Conservation (phyloP, 2,113 vertebrate genomes). For the Electrona antarctica region DNA sequence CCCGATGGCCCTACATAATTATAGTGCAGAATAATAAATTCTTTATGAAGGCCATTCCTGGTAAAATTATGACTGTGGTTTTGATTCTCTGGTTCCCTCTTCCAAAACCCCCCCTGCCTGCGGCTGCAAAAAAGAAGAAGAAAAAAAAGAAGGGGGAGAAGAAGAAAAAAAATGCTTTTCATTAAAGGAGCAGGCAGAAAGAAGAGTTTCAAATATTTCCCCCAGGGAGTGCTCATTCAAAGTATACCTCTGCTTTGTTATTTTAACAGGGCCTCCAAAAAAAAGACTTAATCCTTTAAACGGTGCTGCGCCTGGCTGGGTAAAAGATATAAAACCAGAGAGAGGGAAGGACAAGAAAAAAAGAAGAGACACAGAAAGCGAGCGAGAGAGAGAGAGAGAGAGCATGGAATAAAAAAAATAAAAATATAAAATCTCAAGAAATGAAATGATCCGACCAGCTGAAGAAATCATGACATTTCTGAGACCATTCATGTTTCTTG, state of each 20-base stretch:
- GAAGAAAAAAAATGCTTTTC: conserved; percentile 41
- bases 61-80: conserved; percentile 59
- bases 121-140: conserved; percentile 50
- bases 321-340: conserved; percentile 54
- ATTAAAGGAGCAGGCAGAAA: conserved; percentile 58
- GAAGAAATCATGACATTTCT: too few species aligned
- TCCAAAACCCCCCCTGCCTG: conserved; percentile 42
- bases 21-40: conserved; percentile 63
- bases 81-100: conserved; percentile 55
- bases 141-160: neutral
- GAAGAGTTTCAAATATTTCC: conserved; percentile 70
- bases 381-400: too few species aligned
- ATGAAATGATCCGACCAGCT: too few species aligned
- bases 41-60: conserved; percentile 58
- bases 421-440: too few species aligned
- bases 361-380: neutral
- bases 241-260: conserved; percentile 66
- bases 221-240: conserved; percentile 67
- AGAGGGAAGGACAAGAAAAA: conserved; percentile 42
- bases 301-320: conserved; percentile 41
- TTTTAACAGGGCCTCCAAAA: conserved; percentile 59
- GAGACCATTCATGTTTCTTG: too few species aligned
- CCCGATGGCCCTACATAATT: conserved; percentile 72
- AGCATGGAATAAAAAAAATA: too few species aligned
- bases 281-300: conserved; percentile 72